Conservation (phyloP, 2,888 invertebrate species). For the Proisotoma minuta region DNA sequence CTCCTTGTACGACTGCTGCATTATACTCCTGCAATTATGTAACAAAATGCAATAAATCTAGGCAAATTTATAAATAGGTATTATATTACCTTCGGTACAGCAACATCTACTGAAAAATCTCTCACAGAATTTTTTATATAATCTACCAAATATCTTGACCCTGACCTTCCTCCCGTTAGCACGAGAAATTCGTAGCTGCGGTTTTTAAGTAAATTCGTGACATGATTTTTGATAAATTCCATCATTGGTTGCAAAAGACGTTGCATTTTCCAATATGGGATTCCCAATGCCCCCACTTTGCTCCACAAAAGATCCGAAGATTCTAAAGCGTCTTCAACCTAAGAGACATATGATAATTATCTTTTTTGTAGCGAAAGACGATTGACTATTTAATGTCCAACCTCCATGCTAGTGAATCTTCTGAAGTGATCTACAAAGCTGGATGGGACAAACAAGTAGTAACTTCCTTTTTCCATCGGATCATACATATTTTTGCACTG, state of each 20-base stretch:
- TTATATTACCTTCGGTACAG: slow-evolving; percentile 41
- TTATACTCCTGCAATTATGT: slow-evolving; percentile 38
- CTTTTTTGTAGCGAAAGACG: no score
- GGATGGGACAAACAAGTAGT: slow-evolving; percentile 39
- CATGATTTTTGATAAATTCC: slow-evolving; percentile 39
- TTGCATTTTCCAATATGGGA: slow-evolving; percentile 39
- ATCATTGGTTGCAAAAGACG: slow-evolving; percentile 36
- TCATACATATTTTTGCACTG: slow-evolving; percentile 42
- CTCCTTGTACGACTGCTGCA: slow-evolving; percentile 43
- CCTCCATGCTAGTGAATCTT: slow-evolving; percentile 41
- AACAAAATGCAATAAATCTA: slow-evolving; percentile 6
- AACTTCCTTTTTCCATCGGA: slow-evolving; percentile 33
- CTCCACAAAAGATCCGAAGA: slow-evolving; percentile 41
- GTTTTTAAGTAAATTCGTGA: slow-evolving; percentile 32
- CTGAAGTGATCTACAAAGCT: slow-evolving; percentile 41
- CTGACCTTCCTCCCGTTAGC: slow-evolving; percentile 43
- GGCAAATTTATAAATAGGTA: background rate
- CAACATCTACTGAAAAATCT: slow-evolving; percentile 24
- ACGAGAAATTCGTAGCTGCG: slow-evolving; percentile 38
- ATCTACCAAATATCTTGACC: slow-evolving; percentile 24
- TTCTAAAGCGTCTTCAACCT: slow-evolving; percentile 39
- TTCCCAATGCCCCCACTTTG: slow-evolving; percentile 37
- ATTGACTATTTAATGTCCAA: slow-evolving; percentile 8
- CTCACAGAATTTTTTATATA: slow-evolving; percentile 31
- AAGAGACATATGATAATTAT: background rate